Percentiles rank a stretch among this genome's conserved stretches.
phyloP scores from a whole-genome alignment of 2,113 vertebrate species.

The Barbus barbus region DNA sequence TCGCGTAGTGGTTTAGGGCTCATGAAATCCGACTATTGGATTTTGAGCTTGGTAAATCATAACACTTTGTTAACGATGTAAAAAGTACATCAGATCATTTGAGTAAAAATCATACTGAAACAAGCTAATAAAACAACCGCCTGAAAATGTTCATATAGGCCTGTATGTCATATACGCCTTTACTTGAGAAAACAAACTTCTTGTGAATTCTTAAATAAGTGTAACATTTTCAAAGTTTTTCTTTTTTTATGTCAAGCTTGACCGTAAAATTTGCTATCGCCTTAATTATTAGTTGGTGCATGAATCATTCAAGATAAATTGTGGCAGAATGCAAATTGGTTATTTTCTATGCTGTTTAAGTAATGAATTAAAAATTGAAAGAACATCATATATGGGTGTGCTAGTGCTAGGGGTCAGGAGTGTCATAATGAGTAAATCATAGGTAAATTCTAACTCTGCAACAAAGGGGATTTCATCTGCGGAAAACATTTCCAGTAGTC shows the following conservation, averaged over 20 bases:
- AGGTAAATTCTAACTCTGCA: slow-evolving; percentile 48
- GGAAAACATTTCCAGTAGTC: slow-evolving; percentile 62
- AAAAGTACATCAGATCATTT: background rate
- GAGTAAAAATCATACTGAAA: background rate
- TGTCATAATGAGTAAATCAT: slow-evolving; percentile 33
- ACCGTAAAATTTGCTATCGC: background rate
- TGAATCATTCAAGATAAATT: background rate
- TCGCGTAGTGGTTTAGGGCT: background rate
- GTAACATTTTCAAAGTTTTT: background rate
- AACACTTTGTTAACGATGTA: background rate
- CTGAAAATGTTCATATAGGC: background rate
- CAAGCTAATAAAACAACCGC: background rate
- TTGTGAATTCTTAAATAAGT: background rate
- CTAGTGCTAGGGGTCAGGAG: slow-evolving; percentile 8
- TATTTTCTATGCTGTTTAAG: background rate
- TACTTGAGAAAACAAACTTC: background rate
- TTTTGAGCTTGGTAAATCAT: background rate
- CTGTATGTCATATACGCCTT: background rate
- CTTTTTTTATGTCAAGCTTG: background rate
- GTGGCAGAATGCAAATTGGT: background rate
- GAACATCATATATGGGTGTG: background rate
- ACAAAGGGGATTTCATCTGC: slow-evolving; percentile 58
- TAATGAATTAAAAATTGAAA: background rate
- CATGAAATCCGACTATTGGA: too few species aligned
- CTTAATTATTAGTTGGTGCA: background rate